Percentiles rank a stretch among this genome's conserved stretches.
These are phyloP conservation scores for Hemitrygon akajei DNA, from an alignment of 2,797 vertebrate genomes.

Conservation along the genomic window DNA sequence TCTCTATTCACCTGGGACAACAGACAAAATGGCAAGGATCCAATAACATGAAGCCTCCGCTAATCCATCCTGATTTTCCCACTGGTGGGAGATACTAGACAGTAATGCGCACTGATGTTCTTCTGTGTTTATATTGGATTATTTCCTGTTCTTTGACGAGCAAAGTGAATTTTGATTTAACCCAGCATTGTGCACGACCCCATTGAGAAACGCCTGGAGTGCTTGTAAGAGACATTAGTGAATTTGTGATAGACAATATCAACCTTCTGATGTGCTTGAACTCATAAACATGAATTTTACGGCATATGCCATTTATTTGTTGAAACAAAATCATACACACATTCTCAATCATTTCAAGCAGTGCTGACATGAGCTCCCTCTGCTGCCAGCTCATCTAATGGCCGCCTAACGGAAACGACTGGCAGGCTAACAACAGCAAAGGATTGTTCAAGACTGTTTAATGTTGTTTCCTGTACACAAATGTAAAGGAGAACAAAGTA, in stretches of 20 bases:
- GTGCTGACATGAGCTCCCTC: constrained; percentile 14
- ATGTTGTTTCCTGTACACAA: too few relatives aligned
- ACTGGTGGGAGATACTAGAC: not conserved
- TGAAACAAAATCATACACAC: not conserved
- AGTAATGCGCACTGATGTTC: constrained; percentile 10
- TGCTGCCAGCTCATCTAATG: not conserved
- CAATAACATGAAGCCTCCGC: not conserved
- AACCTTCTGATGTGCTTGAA: not conserved
- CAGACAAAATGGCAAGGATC: not conserved
- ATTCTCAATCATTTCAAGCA: not conserved
- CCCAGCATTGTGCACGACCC: not conserved
- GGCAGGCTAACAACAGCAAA: too few relatives aligned
- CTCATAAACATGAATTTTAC: not conserved
- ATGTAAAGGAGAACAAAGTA: too few relatives aligned
- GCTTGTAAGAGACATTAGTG: not conserved
- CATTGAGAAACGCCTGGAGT: not conserved
- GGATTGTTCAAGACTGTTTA: not conserved
- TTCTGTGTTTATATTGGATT: not conserved
- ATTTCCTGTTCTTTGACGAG: constrained; percentile 13
- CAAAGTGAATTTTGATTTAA: constrained; percentile 3
- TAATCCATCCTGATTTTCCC: constrained; percentile 9
- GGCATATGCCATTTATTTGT: not conserved
- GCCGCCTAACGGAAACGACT: not conserved
- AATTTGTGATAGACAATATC: not conserved
- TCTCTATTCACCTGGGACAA: not conserved